Conservation (phyloP, 2,113 vertebrate species). For the Actinemys pallida region DNA sequence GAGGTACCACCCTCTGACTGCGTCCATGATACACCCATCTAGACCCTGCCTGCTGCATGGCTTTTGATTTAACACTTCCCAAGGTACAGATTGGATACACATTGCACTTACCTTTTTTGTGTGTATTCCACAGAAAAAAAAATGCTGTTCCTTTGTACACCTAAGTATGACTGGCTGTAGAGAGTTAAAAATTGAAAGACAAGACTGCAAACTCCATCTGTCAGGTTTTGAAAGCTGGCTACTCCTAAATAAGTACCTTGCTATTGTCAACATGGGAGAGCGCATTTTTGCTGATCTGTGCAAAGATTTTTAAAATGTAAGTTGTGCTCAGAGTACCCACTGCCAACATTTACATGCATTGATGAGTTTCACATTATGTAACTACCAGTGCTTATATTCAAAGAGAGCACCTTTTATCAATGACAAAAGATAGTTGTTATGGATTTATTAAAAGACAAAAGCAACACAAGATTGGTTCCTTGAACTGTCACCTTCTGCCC, state of each 20-base stretch:
- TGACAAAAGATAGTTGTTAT: slow-evolving; percentile 14
- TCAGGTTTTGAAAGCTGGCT: slow-evolving; percentile 38
- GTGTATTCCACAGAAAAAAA: slow-evolving; percentile 12
- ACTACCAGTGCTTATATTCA: slow-evolving; percentile 30
- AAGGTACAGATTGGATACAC: background rate
- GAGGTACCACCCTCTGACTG: background rate
- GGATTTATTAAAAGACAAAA: slow-evolving; percentile 44
- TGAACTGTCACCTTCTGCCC: slow-evolving; percentile 7
- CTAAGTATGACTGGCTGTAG: slow-evolving; percentile 1
- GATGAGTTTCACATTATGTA: slow-evolving; percentile 58
- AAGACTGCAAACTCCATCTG: slow-evolving; percentile 47
- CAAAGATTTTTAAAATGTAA: slow-evolving; percentile 20
- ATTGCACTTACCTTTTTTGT: background rate
- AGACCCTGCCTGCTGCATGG: background rate
- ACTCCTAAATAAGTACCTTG: slow-evolving; percentile 2
- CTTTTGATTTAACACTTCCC: background rate
- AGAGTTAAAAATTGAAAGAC: slow-evolving; percentile 36
- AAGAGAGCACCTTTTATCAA: slow-evolving; percentile 1
- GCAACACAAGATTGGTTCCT: background rate
- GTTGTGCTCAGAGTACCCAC: slow-evolving; percentile 12
- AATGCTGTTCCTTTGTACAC: slow-evolving; percentile 12
- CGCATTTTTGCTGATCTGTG: slow-evolving; percentile 50
- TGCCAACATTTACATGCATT: slow-evolving; percentile 57
- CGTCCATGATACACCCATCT: background rate
- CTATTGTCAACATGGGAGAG: slow-evolving; percentile 49